These are phyloP conservation scores for Thrips palmi DNA, from an alignment of 1,140 invertebrate species.

Conservation along the genomic window DNA sequence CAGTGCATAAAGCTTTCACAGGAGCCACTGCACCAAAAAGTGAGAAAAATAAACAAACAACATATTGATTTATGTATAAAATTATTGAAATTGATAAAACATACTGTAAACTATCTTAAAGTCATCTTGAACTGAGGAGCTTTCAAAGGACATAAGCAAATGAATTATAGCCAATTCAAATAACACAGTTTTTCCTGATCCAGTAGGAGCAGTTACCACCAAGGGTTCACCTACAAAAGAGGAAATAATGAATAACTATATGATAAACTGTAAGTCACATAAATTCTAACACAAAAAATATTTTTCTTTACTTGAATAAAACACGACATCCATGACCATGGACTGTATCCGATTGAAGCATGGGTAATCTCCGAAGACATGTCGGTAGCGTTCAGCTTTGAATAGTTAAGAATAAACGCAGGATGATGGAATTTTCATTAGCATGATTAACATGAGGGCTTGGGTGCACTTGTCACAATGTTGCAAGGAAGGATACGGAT, in stretches of 20 bases:
- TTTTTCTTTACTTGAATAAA: slow-evolving; percentile 34
- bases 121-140: slow-evolving; percentile 18
- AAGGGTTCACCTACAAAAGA: slow-evolving; percentile 42
- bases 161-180: slow-evolving; percentile 62
- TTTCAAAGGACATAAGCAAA: slow-evolving; percentile 32
- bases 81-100: slow-evolving; percentile 12
- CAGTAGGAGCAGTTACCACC: slow-evolving; percentile 58
- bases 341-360: slow-evolving; percentile 57
- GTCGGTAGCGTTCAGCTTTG: slow-evolving; percentile 27
- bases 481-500: no score
- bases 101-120: slow-evolving; percentile 49
- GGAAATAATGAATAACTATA: slow-evolving; percentile 13
- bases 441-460: no score
- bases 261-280: slow-evolving; percentile 7
- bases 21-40: slow-evolving; percentile 73
- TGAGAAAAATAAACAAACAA: slow-evolving; percentile 19
- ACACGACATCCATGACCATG: slow-evolving; percentile 40
- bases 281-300: slow-evolving; percentile 10
- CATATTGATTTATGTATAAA: slow-evolving; percentile 5
- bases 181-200: slow-evolving; percentile 63
- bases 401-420: no score
- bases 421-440: no score
- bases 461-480: no score
- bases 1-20: slow-evolving; percentile 57
- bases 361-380: slow-evolving; percentile 36